Base-by-base conservation (phyloP, 2,888 invertebrate genomes). In the Druceiella hillmani region DNA sequence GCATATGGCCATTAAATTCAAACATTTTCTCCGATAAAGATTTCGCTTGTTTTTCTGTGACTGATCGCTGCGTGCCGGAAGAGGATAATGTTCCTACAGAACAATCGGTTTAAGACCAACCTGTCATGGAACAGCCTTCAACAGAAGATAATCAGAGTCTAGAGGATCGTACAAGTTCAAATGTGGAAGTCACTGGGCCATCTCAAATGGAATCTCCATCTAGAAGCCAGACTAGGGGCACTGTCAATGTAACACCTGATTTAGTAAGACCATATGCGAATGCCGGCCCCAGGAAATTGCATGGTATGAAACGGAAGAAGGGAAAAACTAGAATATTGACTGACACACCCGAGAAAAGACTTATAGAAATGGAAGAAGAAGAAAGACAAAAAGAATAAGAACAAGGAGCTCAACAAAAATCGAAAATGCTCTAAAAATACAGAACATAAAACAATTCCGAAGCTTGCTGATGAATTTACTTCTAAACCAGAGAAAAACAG, bases 191-290 rank as follows among this genome's bases (percentile, higher is more conserved):
- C 6, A 15, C 6, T 12, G 14, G 4, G 9, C 10, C 9, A 4
- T 4, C 11, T 33, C n/a, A n/a, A n/a, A n/a, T n/a, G n/a, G n/a
- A n/a, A n/a, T n/a, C n/a, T n/a, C n/a, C n/a, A n/a, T n/a, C n/a
- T n/a, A n/a, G n/a, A n/a, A n/a, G n/a, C n/a, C n/a, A n/a, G n/a
- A n/a, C n/a, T n/a, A n/a, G n/a, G n/a, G n/a, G n/a, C n/a, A n/a
- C n/a, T n/a, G n/a, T n/a, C n/a, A n/a, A n/a, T n/a, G n/a, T n/a
- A 24, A 13, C 40, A 5, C 45, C 45, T 33, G 45, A 45, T 31
- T 9, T 26, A 36, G 40, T 47, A 13, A 46, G 45, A 44, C 47
- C 45, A 17, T 44, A 41, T 29, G 48, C 47, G 11, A 50, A 43
- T 31, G 43, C 40, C 11, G 6, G n/a, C n/a, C n/a, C n/a, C n/a